These are phyloP conservation scores for Equus przewalskii DNA, from an alignment of 2,113 vertebrate genomes.

Conservation along the genomic window DNA sequence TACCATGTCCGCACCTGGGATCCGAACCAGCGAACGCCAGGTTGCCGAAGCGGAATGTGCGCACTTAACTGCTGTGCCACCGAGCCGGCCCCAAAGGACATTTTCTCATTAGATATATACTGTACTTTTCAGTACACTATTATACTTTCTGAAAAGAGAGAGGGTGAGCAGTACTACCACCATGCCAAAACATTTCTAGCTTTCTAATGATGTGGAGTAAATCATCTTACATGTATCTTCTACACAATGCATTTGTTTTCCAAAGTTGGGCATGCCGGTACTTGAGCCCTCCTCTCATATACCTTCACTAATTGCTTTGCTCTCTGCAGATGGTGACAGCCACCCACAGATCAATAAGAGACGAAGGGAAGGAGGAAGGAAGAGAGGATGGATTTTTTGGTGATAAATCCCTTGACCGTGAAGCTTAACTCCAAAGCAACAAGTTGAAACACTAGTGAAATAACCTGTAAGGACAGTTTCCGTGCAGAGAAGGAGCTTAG, in stretches of 20 bases:
- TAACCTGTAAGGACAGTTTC: neutral
- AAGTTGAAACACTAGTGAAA: conserved; percentile 31
- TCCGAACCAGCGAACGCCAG: too few species aligned
- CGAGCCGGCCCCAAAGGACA: too few species aligned
- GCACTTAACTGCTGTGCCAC: too few species aligned
- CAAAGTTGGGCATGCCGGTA: neutral
- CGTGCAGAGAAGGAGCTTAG: conserved; percentile 22
- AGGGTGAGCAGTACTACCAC: neutral
- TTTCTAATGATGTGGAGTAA: neutral
- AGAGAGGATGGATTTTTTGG: neutral
- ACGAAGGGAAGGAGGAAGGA: too few species aligned
- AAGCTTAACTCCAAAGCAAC: conserved; percentile 34
- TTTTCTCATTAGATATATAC: conserved; percentile 3
- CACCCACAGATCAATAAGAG: neutral
- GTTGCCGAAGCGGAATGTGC: too few species aligned
- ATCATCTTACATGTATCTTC: neutral
- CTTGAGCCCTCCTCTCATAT: neutral
- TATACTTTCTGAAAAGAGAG: conserved; percentile 10
- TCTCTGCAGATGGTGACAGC: neutral
- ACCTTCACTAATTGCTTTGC: neutral
- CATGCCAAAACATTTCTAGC: neutral
- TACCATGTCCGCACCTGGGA: too few species aligned
- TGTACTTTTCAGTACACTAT: conserved; percentile 27
- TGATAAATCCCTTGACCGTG: neutral
- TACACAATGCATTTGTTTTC: neutral